Percentiles rank a stretch among this genome's conserved stretches.
Conservation (phyloP, 2,113 vertebrate genomes). For the Boleophthalmus pectinirostris region DNA sequence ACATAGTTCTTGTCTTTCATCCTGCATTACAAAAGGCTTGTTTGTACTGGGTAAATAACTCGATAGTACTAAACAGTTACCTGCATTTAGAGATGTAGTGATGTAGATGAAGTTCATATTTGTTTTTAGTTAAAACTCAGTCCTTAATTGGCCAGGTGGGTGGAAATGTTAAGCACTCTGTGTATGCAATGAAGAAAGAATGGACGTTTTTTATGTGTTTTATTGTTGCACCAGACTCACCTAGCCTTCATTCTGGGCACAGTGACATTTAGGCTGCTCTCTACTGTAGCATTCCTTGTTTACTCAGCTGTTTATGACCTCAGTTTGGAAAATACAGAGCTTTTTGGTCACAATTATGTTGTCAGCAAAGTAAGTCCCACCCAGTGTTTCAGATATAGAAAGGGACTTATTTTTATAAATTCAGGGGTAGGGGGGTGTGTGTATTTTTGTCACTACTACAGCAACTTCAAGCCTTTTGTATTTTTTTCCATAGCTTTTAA, state of each 20-base stretch:
- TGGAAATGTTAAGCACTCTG: not conserved
- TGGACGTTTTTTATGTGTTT: not conserved
- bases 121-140: not conserved
- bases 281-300: not conserved
- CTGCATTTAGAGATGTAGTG: not conserved
- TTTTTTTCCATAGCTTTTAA: not conserved
- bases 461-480: not conserved
- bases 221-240: slow-evolving; percentile 3
- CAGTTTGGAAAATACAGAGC: slow-evolving; percentile 48
- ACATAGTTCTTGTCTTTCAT: slow-evolving; percentile 62
- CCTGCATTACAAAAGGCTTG: slow-evolving; percentile 6
- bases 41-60: not conserved
- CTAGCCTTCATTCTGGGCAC: not conserved
- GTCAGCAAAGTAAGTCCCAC: slow-evolving; percentile 29
- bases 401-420: not conserved
- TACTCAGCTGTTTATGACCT: slow-evolving; percentile 23
- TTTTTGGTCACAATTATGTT: slow-evolving; percentile 30
- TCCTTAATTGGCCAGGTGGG: not conserved
- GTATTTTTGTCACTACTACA: not conserved
- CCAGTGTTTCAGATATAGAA: slow-evolving; percentile 52
- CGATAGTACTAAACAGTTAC: not conserved
- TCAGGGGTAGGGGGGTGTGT: not conserved
- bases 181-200: not conserved
- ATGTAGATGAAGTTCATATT: too few relatives aligned
- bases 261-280: slow-evolving; percentile 1